These are phyloP conservation scores for Ahaetulla prasina DNA, from an alignment of 2,113 vertebrate species.

Conservation along the genomic window DNA sequence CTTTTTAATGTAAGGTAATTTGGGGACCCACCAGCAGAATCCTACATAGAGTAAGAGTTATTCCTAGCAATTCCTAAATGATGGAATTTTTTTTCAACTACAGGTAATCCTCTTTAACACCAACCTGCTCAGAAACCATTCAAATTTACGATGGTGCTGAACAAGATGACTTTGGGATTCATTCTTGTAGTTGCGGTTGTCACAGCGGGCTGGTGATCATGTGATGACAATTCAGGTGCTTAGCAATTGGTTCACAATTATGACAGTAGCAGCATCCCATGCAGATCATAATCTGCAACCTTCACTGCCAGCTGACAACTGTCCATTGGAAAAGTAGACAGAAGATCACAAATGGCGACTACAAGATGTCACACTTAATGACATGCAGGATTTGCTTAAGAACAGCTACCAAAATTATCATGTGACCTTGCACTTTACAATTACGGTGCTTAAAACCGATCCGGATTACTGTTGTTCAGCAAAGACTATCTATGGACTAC, in stretches of 20 bases:
- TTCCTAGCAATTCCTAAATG: not conserved
- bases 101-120: not conserved
- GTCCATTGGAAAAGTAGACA: not conserved
- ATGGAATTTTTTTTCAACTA: not conserved
- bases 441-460: not conserved
- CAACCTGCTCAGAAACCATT: not conserved
- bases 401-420: not conserved
- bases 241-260: not conserved
- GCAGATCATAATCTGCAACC: not conserved
- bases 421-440: not conserved
- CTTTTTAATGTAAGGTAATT: not conserved
- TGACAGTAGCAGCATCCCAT: not conserved
- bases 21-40: not conserved
- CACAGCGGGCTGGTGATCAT: not conserved
- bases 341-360: not conserved
- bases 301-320: not conserved
- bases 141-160: not conserved
- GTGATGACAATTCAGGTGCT: not conserved
- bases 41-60: not conserved
- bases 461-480: not conserved
- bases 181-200: not conserved
- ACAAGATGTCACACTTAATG: not conserved
- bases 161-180: not conserved
- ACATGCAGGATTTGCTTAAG: not conserved
- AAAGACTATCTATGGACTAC: not conserved